Conservation (phyloP, 1,140 invertebrate species). For the Lethrus apterus region DNA sequence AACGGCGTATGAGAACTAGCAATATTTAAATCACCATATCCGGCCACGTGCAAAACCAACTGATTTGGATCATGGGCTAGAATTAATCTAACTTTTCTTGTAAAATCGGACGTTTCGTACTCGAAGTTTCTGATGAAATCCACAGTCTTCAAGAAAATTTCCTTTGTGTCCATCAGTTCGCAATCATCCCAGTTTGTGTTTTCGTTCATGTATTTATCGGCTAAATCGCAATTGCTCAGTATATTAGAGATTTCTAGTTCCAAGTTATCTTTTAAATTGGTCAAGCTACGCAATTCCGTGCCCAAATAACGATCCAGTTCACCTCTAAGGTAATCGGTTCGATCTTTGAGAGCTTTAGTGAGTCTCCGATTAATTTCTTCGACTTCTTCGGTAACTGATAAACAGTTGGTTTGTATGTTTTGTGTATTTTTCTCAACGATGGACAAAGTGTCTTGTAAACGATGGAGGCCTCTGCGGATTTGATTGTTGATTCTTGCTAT, state of each 20-base stretch:
- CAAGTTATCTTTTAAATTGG: slow-evolving; percentile 83
- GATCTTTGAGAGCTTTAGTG: slow-evolving; percentile 84
- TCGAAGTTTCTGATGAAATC: slow-evolving; percentile 92
- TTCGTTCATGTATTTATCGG: slow-evolving; percentile 88
- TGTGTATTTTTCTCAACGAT: slow-evolving; percentile 80
- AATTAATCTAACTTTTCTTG: slow-evolving; percentile 72
- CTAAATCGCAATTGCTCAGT: slow-evolving; percentile 89
- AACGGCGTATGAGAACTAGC: slow-evolving; percentile 48
- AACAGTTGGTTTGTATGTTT: slow-evolving; percentile 76
- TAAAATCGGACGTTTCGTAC: slow-evolving; percentile 84
- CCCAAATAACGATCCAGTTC: slow-evolving; percentile 85
- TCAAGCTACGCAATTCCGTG: slow-evolving; percentile 74
- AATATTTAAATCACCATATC: slow-evolving; percentile 83
- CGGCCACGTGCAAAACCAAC: slow-evolving; percentile 73
- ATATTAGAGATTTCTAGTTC: slow-evolving; percentile 90
- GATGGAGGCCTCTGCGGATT: slow-evolving; percentile 75
- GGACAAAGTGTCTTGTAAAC: slow-evolving; percentile 74
- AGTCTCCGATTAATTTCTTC: slow-evolving; percentile 85
- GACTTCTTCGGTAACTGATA: slow-evolving; percentile 81
- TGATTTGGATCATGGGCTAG: slow-evolving; percentile 86
- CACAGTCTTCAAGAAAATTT: slow-evolving; percentile 87
- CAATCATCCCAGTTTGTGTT: slow-evolving; percentile 81
- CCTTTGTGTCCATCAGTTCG: slow-evolving; percentile 87
- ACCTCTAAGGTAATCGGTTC: slow-evolving; percentile 77
- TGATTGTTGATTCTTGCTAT: slow-evolving; percentile 90